Percentiles rank a stretch among this genome's conserved stretches.
These are phyloP conservation scores for Manacus vitellinus DNA, from an alignment of 2,113 vertebrate species.

Conservation along the genomic window DNA sequence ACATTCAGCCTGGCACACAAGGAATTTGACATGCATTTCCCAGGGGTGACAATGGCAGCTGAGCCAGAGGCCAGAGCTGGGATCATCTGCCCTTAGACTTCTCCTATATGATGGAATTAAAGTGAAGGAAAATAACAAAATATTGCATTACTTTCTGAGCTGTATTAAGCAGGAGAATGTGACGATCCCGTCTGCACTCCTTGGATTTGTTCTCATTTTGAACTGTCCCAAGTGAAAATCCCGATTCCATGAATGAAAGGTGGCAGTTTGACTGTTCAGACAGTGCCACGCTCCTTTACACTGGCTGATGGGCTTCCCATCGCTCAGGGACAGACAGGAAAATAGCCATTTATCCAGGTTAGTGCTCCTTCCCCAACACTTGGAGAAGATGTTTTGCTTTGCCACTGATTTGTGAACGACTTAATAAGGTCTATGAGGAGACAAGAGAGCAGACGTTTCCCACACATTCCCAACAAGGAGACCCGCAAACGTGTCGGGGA, in stretches of 20 bases:
- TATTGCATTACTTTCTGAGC: not conserved
- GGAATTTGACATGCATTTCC: conserved; percentile 65
- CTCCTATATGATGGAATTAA: not conserved
- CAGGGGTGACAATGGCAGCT: conserved; percentile 46
- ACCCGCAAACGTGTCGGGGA: not conserved
- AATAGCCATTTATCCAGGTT: conserved; percentile 22
- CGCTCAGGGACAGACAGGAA: conserved; percentile 33
- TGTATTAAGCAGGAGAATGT: not conserved
- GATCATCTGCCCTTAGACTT: not conserved
- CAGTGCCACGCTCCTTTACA: conserved; percentile 25
- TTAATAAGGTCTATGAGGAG: conserved; percentile 60
- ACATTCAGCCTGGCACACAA: conserved; percentile 49
- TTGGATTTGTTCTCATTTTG: not conserved
- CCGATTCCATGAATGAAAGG: not conserved
- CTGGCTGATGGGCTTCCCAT: conserved; percentile 39
- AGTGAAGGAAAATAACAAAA: not conserved
- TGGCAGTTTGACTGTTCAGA: not conserved
- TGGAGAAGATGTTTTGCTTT: conserved; percentile 47
- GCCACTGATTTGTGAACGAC: conserved; percentile 37
- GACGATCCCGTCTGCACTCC: not conserved
- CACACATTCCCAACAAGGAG: conserved; percentile 45
- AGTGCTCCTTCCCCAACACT: conserved; percentile 11
- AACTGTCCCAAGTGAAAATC: not conserved
- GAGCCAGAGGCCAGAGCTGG: conserved; percentile 5
- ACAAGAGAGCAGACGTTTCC: conserved; percentile 48